Conservation (phyloP, 2,888 invertebrate species). For the Nymphalis c-album region DNA sequence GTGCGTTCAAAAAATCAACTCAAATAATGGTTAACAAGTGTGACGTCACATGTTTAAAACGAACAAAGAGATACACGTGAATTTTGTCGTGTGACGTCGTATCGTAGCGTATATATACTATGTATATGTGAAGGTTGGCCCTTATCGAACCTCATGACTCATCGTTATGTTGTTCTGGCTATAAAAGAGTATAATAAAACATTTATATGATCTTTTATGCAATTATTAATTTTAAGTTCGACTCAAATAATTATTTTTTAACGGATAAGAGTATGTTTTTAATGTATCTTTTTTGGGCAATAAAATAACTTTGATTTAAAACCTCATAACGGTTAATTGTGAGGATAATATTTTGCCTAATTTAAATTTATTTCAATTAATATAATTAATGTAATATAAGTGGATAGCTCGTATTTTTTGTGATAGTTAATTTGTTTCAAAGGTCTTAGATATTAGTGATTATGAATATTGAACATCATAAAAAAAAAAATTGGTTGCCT, state of each 20-base stretch:
- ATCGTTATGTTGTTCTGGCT: slow-evolving; percentile 23
- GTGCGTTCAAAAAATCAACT: too few species aligned
- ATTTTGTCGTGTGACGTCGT: too few species aligned
- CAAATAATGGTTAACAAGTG: too few species aligned
- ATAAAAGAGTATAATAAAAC: slow-evolving; percentile 30
- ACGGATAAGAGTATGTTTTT: slow-evolving; percentile 1
- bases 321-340: not conserved
- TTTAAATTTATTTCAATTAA: not conserved
- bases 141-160: slow-evolving; percentile 31
- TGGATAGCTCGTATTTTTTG: not conserved
- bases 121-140: not conserved
- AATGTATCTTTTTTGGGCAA: slow-evolving; percentile 10
- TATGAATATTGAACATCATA: too few species aligned
- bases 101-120: too few species aligned
- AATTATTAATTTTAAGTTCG: slow-evolving; percentile 24
- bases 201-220: slow-evolving; percentile 25
- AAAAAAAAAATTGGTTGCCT: too few species aligned
- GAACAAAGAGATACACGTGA: too few species aligned
- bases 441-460: not conserved
- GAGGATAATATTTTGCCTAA: not conserved
- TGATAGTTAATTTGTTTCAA: not conserved
- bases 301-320: slow-evolving; percentile 16
- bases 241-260: slow-evolving; percentile 28
- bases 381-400: not conserved
- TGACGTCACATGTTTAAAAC: too few species aligned